Base-by-base conservation (phyloP, 2,888 invertebrate species). In the Athalia cordata region DNA sequence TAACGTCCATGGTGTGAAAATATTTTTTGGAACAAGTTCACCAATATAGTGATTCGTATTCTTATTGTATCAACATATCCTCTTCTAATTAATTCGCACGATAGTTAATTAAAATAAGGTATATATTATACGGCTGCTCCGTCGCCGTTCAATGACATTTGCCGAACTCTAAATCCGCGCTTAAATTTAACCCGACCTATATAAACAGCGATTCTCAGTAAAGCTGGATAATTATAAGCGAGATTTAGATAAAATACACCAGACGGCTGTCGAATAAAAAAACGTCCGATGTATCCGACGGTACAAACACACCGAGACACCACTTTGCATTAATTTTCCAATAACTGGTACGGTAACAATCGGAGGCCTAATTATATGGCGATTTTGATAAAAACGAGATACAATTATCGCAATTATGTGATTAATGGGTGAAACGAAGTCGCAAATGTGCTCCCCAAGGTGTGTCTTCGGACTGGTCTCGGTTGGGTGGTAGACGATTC, bases 141-240 rank as follows among this genome's bases (percentile, higher is more conserved):
- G 29, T 29, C 29, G 29, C 2, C 80, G 74, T 80, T 82, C 79
- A 82, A 81, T 72, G 76, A 70, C 80, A 78, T 55, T 65, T 67
- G 74, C 61, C 11, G 76, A 78, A 59, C 68, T 61, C 78, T 65
- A 80, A 77, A 79, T 61, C 64, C 29, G 29, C 64, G 47, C 66
- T 43, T 52, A 70, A 65, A 68, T 65, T 49, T 79, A 57, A 15
- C 3, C 64, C 47, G 55, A 62, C 70, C 59, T 72, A 65, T 55
- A 49, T 45, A 61, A 77, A 50, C 61, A 15, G 7, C 29, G 29
- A 29, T 66, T 9, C n/a, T 66, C 47, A 29, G 8, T 13, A 61
- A 13, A 29, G 29, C 29, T 29, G 5, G 4, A 8, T 61, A 61
- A 61, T 61, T 8, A 29, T 45, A 64, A 29, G 7, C 6, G 11